A percentile compares a stretch with the other conserved stretches of the same genome.
phyloP scores from a whole-genome alignment of 2,797 vertebrate species.

The Rhodeus uyekii region DNA sequence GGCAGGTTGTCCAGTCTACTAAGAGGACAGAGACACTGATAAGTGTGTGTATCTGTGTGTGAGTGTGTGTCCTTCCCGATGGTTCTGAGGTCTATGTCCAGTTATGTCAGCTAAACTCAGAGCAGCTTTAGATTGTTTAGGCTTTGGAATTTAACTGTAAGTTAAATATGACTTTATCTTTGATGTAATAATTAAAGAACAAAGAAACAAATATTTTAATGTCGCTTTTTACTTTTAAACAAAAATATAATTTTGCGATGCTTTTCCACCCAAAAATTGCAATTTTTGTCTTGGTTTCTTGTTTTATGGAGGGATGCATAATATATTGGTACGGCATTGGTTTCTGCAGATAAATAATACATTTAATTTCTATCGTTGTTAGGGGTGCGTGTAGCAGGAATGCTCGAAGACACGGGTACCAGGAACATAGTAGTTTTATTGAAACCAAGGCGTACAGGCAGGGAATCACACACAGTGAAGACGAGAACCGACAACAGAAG shows the following conservation, averaged over 20 bases:
- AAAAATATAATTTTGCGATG: too few relatives aligned
- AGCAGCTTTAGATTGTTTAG: slow-evolving; percentile 8
- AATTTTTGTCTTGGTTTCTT: neutral
- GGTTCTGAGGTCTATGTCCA: slow-evolving; percentile 16
- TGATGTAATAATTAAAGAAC: neutral
- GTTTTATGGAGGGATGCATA: neutral
- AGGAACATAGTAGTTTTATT: too few relatives aligned
- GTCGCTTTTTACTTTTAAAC: neutral
- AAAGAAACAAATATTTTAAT: neutral
- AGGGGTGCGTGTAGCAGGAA: too few relatives aligned
- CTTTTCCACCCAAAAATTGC: too few relatives aligned
- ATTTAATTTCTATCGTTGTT: too few relatives aligned
- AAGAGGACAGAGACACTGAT: slow-evolving; percentile 41
- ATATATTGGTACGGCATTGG: neutral
- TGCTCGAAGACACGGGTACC: too few relatives aligned
- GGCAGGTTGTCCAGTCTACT: slow-evolving; percentile 46
- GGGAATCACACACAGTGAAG: too few relatives aligned
- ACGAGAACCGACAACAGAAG: too few relatives aligned
- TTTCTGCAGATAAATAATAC: neutral
- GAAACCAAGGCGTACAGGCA: too few relatives aligned
- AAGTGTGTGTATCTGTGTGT: slow-evolving; percentile 22
- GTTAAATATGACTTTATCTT: neutral
- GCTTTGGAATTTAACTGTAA: neutral
- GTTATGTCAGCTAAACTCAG: slow-evolving; percentile 18
- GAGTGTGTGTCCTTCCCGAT: slow-evolving; percentile 25